Evolutionary conservation across 2,797 vertebrate species (phyloP), one percentile per base, ranked within the genome.

Genomic region (Sebastes oblongus): DNA sequence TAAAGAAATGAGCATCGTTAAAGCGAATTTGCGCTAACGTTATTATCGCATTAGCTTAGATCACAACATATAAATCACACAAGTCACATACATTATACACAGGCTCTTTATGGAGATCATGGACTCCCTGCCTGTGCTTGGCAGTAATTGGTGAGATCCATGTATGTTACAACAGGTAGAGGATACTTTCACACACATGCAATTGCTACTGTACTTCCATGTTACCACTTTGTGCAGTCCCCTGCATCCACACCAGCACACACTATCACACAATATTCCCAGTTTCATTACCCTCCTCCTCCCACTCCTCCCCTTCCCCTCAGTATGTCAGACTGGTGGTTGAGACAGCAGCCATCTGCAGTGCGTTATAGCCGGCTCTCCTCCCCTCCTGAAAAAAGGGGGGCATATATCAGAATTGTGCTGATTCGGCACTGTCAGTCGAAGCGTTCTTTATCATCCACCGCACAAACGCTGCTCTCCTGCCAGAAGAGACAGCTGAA

Each of bases 331-430:
- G 94, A 84, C 93, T 90, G 87, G 81, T 89, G 89, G 89, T 90
- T 91, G 83, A 95, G 92, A 93, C 94, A 93, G 93, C 92, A 94
- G 91, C 93, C 93, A 95, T 96, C 95, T 95, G 95, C 95, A 96
- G 91, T 96, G 95, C 94, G 93, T 95, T 96, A 91, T 71, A 91
- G 87, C 80, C 82, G 50, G 78, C 72, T 86, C 88, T 75, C 90
- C 88, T 90, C 86, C 90, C 86, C 89, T 89, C 77, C 88, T 85
- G 70, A 84, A 62, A 62, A 60, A 75, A 74, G 78, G 82, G 88
- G 89, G 82, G 88, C 86, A 87, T 90, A 91, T 82, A 94, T 95
- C 91, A 94, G 89, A 92, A 93, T 92, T 92, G 92, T 94, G 93
- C 94, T 95, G 94, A 95, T 92, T 94, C 90, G 56, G 88, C 93